These are phyloP conservation scores for Crocuta crocuta DNA, from an alignment of 2,113 vertebrate species.

Conservation along the genomic window DNA sequence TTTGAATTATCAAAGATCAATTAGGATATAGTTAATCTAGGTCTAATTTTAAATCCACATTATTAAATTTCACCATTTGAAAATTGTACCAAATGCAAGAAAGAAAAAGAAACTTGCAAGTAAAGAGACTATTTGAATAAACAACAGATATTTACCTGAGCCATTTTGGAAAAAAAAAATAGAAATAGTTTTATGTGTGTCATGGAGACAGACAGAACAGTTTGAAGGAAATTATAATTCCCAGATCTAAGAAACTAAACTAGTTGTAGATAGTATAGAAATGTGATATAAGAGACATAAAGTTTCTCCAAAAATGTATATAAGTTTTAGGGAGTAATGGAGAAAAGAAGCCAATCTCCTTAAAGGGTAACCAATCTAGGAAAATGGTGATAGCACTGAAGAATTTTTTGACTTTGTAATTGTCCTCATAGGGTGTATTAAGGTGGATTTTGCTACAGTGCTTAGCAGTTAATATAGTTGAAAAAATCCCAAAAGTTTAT, in stretches of 20 bases:
- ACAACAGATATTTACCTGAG: neutral
- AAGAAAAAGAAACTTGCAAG: neutral
- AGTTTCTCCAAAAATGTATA: neutral
- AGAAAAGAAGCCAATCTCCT: neutral
- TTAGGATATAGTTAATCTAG: neutral
- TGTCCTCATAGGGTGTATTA: neutral
- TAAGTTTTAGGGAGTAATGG: neutral
- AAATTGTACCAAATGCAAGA: neutral
- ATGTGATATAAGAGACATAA: neutral
- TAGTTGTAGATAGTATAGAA: neutral
- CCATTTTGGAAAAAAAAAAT: neutral
- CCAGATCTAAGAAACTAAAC: neutral
- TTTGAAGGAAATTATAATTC: neutral
- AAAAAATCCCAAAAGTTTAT: neutral
- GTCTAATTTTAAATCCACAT: neutral
- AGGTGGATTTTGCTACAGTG: neutral
- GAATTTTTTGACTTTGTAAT: neutral
- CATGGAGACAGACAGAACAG: neutral
- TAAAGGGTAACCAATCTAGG: neutral
- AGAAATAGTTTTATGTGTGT: neutral
- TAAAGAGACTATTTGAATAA: neutral
- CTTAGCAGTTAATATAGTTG: neutral
- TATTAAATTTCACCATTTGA: neutral
- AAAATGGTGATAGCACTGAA: neutral
- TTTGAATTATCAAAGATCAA: neutral